Evolutionary conservation across 1,140 invertebrate genomes (phyloP).

Genomic region (Bombus sylvicola): DNA sequence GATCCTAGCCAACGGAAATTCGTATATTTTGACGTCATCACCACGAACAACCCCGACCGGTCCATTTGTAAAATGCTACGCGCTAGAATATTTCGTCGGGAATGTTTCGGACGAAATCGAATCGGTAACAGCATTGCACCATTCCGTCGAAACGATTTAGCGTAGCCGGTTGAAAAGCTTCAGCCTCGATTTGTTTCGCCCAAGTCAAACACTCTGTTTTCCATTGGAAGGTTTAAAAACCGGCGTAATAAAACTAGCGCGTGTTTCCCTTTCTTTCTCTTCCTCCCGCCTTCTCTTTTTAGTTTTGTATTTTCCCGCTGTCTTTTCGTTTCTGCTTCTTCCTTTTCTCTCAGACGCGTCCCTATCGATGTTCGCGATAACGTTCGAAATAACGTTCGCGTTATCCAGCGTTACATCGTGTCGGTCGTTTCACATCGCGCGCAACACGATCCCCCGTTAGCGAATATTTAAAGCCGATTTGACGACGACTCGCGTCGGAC

Average conservation of each 20-base stretch:
- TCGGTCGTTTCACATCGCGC: too few species aligned
- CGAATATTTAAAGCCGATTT: conserved; percentile 48
- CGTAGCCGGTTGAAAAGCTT: conserved; percentile 44
- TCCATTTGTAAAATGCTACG: conserved; percentile 59
- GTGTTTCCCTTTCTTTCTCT: not conserved
- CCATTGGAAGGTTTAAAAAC: conserved; percentile 33
- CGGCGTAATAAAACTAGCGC: conserved; percentile 9
- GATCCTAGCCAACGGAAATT: conserved; percentile 6
- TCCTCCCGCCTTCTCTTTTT: accelerated
- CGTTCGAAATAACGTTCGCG: not conserved
- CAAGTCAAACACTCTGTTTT: conserved; percentile 42
- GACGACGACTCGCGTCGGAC: conserved; percentile 33
- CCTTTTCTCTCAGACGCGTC: not conserved
- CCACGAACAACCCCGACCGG: not conserved
- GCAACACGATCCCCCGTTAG: not conserved
- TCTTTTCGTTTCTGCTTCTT: too few species aligned
- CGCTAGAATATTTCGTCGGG: conserved; percentile 56
- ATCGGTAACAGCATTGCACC: conserved; percentile 57
- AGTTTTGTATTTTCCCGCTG: not conserved
- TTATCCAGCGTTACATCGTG: not conserved
- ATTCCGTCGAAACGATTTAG: conserved; percentile 60
- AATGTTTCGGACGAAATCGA: conserved; percentile 56
- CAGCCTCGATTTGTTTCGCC: conserved; percentile 49
- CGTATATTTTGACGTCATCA: conserved; percentile 43
- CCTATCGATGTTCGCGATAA: not conserved